A percentile compares a stretch with the other conserved stretches of the same genome.
Evolutionary conservation across 2,113 vertebrate genomes (phyloP).

Genomic region (Micromys minutus): DNA sequence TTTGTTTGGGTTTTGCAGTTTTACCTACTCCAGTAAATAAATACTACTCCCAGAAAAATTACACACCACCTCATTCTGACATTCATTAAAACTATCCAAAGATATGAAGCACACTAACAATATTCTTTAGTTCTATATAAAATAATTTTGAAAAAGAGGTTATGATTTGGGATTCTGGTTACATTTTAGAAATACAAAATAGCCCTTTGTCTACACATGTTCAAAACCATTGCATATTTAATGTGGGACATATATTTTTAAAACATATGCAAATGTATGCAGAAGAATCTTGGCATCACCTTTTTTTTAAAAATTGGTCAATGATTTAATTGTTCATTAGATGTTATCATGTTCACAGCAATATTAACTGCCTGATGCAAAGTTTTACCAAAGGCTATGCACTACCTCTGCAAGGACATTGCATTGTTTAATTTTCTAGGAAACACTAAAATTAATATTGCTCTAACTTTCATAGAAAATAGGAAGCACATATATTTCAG

Average conservation of each 20-base stretch:
- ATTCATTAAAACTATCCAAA: background rate
- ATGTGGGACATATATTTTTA: background rate
- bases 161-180: background rate
- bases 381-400: background rate
- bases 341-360: background rate
- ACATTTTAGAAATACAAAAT: conserved; percentile 11
- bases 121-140: background rate
- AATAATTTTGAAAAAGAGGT: background rate
- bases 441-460: conserved; percentile 41
- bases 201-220: background rate
- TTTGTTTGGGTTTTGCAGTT: background rate
- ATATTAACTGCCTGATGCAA: background rate
- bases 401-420: background rate
- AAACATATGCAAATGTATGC: background rate
- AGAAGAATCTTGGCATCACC: background rate
- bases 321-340: background rate
- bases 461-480: background rate
- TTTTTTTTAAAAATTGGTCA: background rate
- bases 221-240: background rate
- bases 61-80: background rate
- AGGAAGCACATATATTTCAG: background rate
- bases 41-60: background rate
- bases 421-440: background rate
- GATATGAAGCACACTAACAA: background rate
- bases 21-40: background rate